These are phyloP conservation scores for Tetranychus truncatus DNA, from an alignment of 2,888 invertebrate genomes.

Conservation along the genomic window DNA sequence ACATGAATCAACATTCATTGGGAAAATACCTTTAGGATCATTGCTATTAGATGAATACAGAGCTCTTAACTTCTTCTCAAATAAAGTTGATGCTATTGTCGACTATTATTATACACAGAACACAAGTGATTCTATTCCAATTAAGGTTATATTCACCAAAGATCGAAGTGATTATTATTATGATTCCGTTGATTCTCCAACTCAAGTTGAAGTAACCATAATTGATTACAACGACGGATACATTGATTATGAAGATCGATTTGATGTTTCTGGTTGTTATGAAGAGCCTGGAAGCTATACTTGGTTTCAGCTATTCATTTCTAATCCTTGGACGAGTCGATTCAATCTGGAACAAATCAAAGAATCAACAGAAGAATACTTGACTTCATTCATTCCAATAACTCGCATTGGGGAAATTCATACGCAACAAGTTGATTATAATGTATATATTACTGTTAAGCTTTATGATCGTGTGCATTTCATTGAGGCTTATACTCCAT, in stretches of 20 bases:
- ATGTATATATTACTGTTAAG: no score
- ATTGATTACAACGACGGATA: not conserved
- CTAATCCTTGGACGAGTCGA: not conserved
- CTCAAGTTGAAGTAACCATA: not conserved
- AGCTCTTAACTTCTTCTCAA: not conserved
- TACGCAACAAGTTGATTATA: no score
- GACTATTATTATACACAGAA: not conserved
- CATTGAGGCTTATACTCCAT: no score
- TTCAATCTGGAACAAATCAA: not conserved
- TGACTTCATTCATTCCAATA: no score
- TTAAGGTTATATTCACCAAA: not conserved
- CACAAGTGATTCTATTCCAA: not conserved
- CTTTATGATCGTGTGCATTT: no score
- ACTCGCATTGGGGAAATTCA: no score
- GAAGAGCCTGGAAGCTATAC: not conserved
- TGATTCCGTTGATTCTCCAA: not conserved
- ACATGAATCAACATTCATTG: not conserved
- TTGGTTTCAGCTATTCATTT: not conserved
- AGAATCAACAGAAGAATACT: no score
- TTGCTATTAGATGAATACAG: not conserved
- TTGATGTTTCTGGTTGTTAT: not conserved
- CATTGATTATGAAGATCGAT: not conserved
- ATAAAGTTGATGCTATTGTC: not conserved
- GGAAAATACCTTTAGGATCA: not conserved
- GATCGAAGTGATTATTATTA: not conserved